A percentile compares a stretch with the other conserved stretches of the same genome.
Conservation (phyloP, 1,140 invertebrate genomes). For the Cyclargus thomasi region DNA sequence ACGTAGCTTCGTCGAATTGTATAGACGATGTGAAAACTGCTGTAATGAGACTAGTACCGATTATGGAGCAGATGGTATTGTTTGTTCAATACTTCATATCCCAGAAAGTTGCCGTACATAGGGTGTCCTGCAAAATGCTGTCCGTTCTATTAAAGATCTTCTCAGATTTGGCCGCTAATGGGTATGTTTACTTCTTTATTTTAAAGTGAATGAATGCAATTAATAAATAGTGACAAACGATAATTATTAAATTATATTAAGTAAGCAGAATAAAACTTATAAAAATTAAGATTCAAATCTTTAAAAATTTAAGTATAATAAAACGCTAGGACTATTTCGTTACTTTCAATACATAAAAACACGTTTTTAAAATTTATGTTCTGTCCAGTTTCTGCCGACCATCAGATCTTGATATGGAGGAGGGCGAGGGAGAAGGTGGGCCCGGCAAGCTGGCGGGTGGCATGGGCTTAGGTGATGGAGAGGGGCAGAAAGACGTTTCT, state of each 20-base stretch:
- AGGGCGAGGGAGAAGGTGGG: constrained; percentile 77
- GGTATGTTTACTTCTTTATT: constrained; percentile 42
- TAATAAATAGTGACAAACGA: too few relatives aligned
- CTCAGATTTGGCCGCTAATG: constrained; percentile 87
- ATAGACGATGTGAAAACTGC: constrained; percentile 39
- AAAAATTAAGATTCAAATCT: too few relatives aligned
- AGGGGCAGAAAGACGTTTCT: constrained; percentile 96
- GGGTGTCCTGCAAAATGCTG: constrained; percentile 87
- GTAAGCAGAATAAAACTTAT: too few relatives aligned
- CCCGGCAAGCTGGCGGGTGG: constrained; percentile 79
- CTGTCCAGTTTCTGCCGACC: constrained; percentile 95
- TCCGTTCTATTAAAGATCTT: constrained; percentile 91
- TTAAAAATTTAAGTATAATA: too few relatives aligned
- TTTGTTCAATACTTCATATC: constrained; percentile 87
- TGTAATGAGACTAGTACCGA: constrained; percentile 74
- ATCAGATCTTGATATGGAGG: constrained; percentile 85
- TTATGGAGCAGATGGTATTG: constrained; percentile 86
- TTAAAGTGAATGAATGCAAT: too few relatives aligned
- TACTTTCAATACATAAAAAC: too few relatives aligned
- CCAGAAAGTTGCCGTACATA: constrained; percentile 84
- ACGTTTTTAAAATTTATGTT: constrained; percentile 20
- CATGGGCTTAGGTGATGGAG: constrained; percentile 93
- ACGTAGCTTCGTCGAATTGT: constrained; percentile 34
- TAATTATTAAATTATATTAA: too few relatives aligned
- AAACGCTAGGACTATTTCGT: too few relatives aligned